Percentiles rank a stretch among this genome's conserved stretches.
Conservation (phyloP, 2,797 vertebrate genomes). For the Sebastes baramenuke region DNA sequence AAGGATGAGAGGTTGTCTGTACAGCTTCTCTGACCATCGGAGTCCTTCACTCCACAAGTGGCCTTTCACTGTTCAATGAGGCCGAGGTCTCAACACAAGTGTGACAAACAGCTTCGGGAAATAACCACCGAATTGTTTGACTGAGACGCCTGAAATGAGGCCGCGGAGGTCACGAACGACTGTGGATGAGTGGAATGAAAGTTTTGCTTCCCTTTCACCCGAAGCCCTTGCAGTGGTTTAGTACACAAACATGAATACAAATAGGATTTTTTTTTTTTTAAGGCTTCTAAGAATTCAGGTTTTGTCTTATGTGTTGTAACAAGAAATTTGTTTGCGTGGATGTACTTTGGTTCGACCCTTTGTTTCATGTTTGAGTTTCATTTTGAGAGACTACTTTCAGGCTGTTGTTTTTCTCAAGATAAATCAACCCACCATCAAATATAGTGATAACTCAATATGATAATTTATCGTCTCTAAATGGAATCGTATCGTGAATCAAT, state of each 20-base stretch:
- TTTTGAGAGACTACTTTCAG: too few species aligned
- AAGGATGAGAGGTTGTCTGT: constrained; percentile 5
- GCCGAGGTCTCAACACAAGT: constrained; percentile 8
- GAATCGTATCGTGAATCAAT: too few species aligned
- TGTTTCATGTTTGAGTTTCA: too few species aligned
- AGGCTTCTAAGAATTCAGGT: background rate
- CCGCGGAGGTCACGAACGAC: background rate
- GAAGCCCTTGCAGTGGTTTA: background rate
- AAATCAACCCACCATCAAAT: background rate
- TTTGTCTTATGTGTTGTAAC: background rate
- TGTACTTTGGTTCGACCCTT: background rate
- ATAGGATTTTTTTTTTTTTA: too few species aligned
- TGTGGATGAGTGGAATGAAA: background rate
- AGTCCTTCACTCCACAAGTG: constrained; percentile 26
- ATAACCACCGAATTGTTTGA: background rate
- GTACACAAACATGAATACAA: too few species aligned
- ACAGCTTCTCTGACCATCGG: background rate
- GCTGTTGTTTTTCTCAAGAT: too few species aligned
- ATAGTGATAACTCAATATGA: accelerated
- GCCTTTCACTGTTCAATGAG: background rate
- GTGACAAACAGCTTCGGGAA: constrained; percentile 10
- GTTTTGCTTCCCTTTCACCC: background rate
- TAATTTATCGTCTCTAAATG: too few species aligned
- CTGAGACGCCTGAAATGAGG: background rate
- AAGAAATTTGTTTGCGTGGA: background rate